These are phyloP conservation scores for Otis tarda DNA, from an alignment of 2,113 vertebrate species.

Conservation along the genomic window DNA sequence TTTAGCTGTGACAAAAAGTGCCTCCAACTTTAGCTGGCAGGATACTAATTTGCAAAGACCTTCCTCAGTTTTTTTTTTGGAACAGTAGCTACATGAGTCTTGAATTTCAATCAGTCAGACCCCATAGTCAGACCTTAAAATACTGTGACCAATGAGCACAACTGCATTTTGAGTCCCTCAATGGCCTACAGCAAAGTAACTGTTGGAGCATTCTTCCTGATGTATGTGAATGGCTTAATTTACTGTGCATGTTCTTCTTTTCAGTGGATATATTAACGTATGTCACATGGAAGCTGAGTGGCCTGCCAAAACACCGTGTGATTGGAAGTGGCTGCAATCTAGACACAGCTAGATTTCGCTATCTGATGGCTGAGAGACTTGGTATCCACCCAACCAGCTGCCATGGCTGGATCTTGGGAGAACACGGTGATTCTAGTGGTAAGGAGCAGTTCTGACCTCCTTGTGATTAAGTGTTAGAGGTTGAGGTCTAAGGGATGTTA, in stretches of 20 bases:
- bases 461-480: neutral
- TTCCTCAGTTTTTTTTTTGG: neutral
- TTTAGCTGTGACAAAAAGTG: neutral
- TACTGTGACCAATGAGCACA: neutral
- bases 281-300: conserved; percentile 98
- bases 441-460: conserved; percentile 21
- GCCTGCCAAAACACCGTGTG: conserved; percentile 92
- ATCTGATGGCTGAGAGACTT: conserved; percentile 89
- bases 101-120: neutral
- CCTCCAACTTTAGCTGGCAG: neutral
- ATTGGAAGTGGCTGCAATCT: conserved; percentile 98
- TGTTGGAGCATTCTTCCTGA: neutral
- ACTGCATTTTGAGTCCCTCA: neutral
- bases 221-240: neutral
- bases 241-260: neutral
- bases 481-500: neutral
- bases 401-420: conserved; percentile 96
- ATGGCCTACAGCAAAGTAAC: neutral
- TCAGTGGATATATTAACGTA: conserved; percentile 96
- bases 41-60: neutral
- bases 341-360: conserved; percentile 94
- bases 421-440: conserved; percentile 98
- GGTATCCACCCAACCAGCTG: conserved; percentile 91
- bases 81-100: neutral
- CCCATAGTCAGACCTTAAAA: neutral